phyloP scores from a whole-genome alignment of 2,888 invertebrate species.

The Endotricha flammealis region DNA sequence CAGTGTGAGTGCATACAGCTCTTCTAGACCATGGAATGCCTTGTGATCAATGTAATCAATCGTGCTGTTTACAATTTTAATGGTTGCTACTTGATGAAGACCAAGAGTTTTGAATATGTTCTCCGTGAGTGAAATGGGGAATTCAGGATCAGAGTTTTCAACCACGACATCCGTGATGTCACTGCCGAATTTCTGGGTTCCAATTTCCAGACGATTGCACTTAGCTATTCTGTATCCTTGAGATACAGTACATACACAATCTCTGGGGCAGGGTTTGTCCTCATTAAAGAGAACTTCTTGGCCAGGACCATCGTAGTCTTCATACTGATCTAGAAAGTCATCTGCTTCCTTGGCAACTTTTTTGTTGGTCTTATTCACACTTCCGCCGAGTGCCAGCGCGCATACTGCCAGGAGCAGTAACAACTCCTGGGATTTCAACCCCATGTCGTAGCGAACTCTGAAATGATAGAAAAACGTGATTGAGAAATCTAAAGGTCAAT shows the following conservation, averaged over 20 bases:
- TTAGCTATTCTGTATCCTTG: constrained; percentile 80
- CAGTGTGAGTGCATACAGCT: constrained; percentile 83
- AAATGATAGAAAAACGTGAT: constrained; percentile 35
- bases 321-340: constrained; percentile 56
- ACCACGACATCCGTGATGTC: constrained; percentile 83
- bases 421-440: constrained; percentile 71
- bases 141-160: constrained; percentile 78
- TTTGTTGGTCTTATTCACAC: constrained; percentile 54
- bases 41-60: constrained; percentile 81
- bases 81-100: constrained; percentile 81
- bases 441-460: constrained; percentile 74
- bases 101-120: constrained; percentile 80
- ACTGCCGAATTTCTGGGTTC: constrained; percentile 81
- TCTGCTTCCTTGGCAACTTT: constrained; percentile 45
- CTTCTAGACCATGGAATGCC: constrained; percentile 83
- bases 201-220: constrained; percentile 82
- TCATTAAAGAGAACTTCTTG: constrained; percentile 70
- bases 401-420: constrained; percentile 70
- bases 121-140: constrained; percentile 79
- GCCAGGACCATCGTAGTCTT: constrained; percentile 66
- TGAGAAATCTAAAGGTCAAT: constrained; percentile 16
- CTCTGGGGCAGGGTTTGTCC: constrained; percentile 79
- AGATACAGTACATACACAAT: constrained; percentile 80
- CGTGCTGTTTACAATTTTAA: constrained; percentile 83
- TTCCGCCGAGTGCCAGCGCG: constrained; percentile 57